phyloP scores from a whole-genome alignment of 2,113 vertebrate species.

The Falcunculus frontatus region DNA sequence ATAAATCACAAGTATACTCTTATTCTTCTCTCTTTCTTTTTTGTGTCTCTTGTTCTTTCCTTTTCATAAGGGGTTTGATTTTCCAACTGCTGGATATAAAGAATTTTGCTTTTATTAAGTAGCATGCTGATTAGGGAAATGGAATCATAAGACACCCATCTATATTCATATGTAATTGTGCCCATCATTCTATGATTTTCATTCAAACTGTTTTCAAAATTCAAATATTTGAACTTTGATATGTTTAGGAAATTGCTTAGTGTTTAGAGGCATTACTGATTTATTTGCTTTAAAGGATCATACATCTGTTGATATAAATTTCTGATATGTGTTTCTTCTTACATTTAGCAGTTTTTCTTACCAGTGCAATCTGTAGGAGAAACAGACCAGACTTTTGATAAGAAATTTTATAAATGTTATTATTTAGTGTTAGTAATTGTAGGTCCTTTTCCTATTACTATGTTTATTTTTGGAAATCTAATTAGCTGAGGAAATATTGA shows the following conservation, averaged over 20 bases:
- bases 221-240: neutral
- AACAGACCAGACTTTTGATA: neutral
- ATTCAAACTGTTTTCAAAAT: neutral
- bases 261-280: neutral
- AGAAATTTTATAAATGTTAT: neutral
- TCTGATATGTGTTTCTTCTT: neutral
- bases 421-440: neutral
- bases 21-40: neutral
- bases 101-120: neutral
- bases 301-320: neutral
- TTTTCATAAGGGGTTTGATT: neutral
- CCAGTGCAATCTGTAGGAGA: neutral
- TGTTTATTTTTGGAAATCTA: neutral
- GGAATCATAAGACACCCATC: neutral
- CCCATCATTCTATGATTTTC: neutral
- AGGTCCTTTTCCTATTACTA: neutral
- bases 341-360: neutral
- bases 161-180: neutral
- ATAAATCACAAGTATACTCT: neutral
- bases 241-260: neutral
- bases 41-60: neutral
- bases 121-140: neutral
- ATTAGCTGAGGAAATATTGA: neutral
- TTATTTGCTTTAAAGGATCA: neutral
- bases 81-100: neutral